These are phyloP conservation scores for Uropetala carovei DNA, from an alignment of 2,888 invertebrate species.

Conservation along the genomic window DNA sequence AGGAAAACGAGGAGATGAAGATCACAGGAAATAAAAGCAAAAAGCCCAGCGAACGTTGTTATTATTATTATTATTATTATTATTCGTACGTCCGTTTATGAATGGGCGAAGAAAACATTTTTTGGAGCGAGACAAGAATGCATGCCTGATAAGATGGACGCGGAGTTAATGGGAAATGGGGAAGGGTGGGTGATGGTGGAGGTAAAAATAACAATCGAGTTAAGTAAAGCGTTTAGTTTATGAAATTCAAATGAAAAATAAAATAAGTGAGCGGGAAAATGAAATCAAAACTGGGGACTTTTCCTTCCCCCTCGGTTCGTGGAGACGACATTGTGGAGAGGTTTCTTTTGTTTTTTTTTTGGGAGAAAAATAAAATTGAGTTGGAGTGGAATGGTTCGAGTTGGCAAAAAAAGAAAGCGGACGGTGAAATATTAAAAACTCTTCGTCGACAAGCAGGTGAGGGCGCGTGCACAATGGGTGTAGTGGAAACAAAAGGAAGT, in stretches of 20 bases:
- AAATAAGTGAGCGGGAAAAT: no score
- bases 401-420: not conserved
- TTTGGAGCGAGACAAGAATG: not conserved
- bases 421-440: not conserved
- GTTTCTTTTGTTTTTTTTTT: not conserved
- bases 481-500: not conserved
- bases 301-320: not conserved
- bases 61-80: not conserved
- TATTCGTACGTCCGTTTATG: not conserved
- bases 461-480: not conserved
- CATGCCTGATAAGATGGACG: no score
- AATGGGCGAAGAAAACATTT: not conserved
- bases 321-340: not conserved
- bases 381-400: not conserved
- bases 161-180: no score
- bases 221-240: not conserved
- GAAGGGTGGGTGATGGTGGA: not conserved
- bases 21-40: not conserved
- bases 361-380: not conserved
- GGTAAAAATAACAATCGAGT: not conserved
- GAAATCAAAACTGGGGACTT: not conserved
- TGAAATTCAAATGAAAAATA: not conserved
- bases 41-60: not conserved
- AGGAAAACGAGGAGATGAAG: conserved; percentile 10
- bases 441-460: not conserved